A percentile compares a stretch with the other conserved stretches of the same genome.
These are phyloP conservation scores for Gymnothorax reevesii DNA, from an alignment of 2,797 vertebrate species.

Conservation along the genomic window DNA sequence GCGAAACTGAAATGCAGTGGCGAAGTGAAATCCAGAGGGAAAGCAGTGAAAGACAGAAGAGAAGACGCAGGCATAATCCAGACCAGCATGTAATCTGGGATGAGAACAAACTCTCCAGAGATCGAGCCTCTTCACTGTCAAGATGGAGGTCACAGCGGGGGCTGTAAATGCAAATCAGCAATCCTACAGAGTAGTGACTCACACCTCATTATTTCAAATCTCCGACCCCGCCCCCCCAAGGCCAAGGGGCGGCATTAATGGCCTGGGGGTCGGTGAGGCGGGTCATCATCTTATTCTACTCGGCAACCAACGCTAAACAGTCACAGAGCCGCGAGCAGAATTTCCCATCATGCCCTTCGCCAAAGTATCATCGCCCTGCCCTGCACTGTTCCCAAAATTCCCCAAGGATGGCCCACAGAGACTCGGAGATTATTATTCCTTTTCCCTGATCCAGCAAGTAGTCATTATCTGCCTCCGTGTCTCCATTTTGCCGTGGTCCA, in stretches of 20 bases:
- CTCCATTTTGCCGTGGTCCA: conserved; percentile 11
- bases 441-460: conserved; percentile 17
- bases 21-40: background rate
- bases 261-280: no score
- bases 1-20: no score
- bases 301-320: background rate
- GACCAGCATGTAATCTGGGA: background rate
- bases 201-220: background rate
- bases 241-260: no score
- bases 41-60: background rate
- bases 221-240: background rate
- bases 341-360: background rate
- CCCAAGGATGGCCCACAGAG: background rate
- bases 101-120: background rate
- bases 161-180: conserved; percentile 9
- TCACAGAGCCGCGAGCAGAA: background rate
- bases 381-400: background rate
- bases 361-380: background rate
- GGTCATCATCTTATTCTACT: background rate
- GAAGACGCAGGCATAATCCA: background rate
- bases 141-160: background rate
- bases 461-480: conserved; percentile 39
- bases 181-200: conserved; percentile 14
- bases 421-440: background rate
- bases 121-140: background rate